A percentile compares a stretch with the other conserved stretches of the same genome.
phyloP scores from a whole-genome alignment of 2,888 invertebrate species.

The Ornithoptera alexandrae region DNA sequence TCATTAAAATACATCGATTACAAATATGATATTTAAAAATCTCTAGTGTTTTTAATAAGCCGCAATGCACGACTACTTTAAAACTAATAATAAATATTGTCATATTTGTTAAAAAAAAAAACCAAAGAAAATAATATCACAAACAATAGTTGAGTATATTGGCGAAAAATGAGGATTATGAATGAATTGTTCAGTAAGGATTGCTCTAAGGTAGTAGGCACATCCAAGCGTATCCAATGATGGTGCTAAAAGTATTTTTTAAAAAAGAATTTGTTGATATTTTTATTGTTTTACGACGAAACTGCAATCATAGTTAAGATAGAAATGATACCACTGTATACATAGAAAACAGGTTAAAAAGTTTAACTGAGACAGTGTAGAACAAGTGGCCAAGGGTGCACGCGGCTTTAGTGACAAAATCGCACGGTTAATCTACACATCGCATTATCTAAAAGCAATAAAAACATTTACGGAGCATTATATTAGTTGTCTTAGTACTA shows the following conservation, averaged over 20 bases:
- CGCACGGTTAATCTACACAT: background rate
- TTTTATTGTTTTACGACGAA: background rate
- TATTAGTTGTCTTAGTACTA: background rate
- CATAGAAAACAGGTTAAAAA: no score
- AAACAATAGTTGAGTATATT: constrained; percentile 34
- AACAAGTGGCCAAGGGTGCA: background rate
- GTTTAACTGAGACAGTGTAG: no score
- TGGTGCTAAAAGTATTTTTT: background rate
- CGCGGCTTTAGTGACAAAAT: background rate
- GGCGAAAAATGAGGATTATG: constrained; percentile 31
- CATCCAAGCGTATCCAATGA: background rate
- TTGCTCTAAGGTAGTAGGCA: constrained; percentile 7
- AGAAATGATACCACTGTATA: no score
- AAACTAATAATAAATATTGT: constrained; percentile 35
- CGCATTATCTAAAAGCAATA: constrained; percentile 2
- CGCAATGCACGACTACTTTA: constrained; percentile 31
- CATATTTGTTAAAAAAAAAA: constrained; percentile 27
- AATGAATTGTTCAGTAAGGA: constrained; percentile 29
- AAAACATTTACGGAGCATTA: constrained; percentile 15
- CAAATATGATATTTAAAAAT: constrained; percentile 36
- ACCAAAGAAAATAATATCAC: constrained; percentile 32
- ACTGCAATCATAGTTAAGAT: background rate
- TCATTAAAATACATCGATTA: constrained; percentile 51
- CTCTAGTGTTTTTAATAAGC: constrained; percentile 23
- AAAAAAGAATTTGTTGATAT: background rate